Percentiles rank a stretch among this genome's conserved stretches.
phyloP scores from a whole-genome alignment of 2,113 vertebrate species.

The Gallinago jamesoni region DNA sequence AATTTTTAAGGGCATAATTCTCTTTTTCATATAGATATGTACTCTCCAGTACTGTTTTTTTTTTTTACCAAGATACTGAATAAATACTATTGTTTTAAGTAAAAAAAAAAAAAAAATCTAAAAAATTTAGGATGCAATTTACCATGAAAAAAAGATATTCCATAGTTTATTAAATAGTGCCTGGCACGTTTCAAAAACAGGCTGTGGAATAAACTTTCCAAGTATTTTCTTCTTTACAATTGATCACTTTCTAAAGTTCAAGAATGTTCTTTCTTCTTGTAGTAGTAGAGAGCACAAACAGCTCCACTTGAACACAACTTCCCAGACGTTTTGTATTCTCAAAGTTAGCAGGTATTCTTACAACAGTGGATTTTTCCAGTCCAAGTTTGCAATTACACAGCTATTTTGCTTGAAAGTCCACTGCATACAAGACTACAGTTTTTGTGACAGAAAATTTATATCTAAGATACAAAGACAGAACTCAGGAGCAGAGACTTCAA shows the following conservation, averaged over 20 bases:
- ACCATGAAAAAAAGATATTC: neutral
- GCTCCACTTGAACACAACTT: neutral
- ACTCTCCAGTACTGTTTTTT: neutral
- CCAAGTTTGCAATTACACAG: neutral
- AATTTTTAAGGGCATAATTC: neutral
- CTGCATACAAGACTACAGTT: neutral
- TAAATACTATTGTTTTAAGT: neutral
- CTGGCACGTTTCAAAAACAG: neutral
- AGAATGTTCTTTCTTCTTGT: neutral
- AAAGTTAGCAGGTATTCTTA: neutral
- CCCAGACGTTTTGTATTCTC: neutral
- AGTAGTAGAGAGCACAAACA: neutral
- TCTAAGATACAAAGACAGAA: neutral
- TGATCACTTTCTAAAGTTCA: neutral
- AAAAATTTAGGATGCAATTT: neutral
- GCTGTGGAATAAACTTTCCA: neutral
- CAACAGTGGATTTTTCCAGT: neutral
- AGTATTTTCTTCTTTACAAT: neutral
- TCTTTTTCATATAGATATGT: neutral
- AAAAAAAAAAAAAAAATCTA: neutral
- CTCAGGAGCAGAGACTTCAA: neutral
- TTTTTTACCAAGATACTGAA: neutral
- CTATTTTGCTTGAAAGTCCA: neutral
- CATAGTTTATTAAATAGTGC: neutral
- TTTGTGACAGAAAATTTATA: neutral